These are phyloP conservation scores for Tholera decimalis DNA, from an alignment of 2,888 invertebrate genomes.

Conservation along the genomic window DNA sequence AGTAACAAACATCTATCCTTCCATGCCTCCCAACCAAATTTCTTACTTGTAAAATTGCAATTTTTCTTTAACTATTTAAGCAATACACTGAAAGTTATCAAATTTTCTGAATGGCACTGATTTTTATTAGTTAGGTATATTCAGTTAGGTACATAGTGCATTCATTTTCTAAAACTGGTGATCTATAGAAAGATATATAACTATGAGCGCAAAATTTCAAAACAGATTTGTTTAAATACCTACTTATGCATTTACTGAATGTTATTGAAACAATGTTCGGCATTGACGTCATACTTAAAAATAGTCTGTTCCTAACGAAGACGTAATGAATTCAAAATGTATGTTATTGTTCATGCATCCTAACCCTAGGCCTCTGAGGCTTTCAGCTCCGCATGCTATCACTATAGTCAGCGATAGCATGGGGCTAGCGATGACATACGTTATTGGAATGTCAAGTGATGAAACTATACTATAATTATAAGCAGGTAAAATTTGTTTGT, in stretches of 20 bases:
- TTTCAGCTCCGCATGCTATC: no score
- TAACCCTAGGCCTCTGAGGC: neutral
- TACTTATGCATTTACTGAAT: conserved; percentile 43
- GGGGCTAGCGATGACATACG: neutral
- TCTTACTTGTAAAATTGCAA: no score
- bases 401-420: neutral
- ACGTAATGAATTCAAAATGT: conserved; percentile 15
- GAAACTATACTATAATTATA: no score
- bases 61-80: no score
- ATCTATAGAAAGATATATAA: neutral
- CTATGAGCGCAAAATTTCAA: neutral
- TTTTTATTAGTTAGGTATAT: no score
- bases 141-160: no score
- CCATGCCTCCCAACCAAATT: no score
- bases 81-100: no score
- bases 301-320: conserved; percentile 48
- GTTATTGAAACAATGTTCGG: conserved; percentile 52
- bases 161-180: neutral
- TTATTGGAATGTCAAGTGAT: neutral
- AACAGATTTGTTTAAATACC: conserved; percentile 37
- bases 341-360: neutral
- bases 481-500: no score
- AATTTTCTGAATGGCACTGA: no score
- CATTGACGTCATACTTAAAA: conserved; percentile 51
- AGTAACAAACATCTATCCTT: no score